phyloP scores from a whole-genome alignment of 2,888 invertebrate genomes.

The Eustalomyia histrio region DNA sequence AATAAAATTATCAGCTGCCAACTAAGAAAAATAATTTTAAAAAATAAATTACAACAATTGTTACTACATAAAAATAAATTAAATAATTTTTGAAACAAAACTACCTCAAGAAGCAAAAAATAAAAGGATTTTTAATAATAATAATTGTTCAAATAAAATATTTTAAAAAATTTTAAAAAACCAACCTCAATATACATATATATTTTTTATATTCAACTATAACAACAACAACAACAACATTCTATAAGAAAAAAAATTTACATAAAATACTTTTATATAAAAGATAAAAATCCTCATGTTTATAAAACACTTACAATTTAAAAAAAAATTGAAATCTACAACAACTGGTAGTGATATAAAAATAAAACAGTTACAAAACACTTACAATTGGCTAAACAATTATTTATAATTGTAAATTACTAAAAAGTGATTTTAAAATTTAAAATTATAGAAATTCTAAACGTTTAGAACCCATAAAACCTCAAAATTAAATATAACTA shows the following conservation, averaged over 20 bases:
- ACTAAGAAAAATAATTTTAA: slow-evolving; percentile 31
- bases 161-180: slow-evolving; percentile 32
- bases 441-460: too few relatives aligned
- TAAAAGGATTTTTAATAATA: slow-evolving; percentile 16
- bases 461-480: too few relatives aligned
- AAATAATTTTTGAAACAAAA: slow-evolving; percentile 46
- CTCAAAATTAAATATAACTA: too few relatives aligned
- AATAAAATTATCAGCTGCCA: slow-evolving; percentile 62
- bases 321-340: slow-evolving; percentile 24
- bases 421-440: too few relatives aligned
- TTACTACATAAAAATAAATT: slow-evolving; percentile 35
- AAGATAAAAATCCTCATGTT: slow-evolving; percentile 39
- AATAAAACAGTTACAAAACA: too few relatives aligned
- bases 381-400: too few relatives aligned
- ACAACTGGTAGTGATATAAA: slow-evolving; percentile 25
- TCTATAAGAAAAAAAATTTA: slow-evolving; percentile 10
- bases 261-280: slow-evolving; percentile 40
- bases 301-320: slow-evolving; percentile 34
- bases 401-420: too few relatives aligned
- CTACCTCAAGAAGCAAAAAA: slow-evolving; percentile 52
- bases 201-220: slow-evolving; percentile 11
- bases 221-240: slow-evolving; percentile 39
- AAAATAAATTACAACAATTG: slow-evolving; percentile 29
- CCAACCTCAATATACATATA: slow-evolving; percentile 27
- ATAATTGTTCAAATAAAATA: slow-evolving; percentile 9